phyloP scores from a whole-genome alignment of 2,888 invertebrate species.

The Lasioglossum morio region DNA sequence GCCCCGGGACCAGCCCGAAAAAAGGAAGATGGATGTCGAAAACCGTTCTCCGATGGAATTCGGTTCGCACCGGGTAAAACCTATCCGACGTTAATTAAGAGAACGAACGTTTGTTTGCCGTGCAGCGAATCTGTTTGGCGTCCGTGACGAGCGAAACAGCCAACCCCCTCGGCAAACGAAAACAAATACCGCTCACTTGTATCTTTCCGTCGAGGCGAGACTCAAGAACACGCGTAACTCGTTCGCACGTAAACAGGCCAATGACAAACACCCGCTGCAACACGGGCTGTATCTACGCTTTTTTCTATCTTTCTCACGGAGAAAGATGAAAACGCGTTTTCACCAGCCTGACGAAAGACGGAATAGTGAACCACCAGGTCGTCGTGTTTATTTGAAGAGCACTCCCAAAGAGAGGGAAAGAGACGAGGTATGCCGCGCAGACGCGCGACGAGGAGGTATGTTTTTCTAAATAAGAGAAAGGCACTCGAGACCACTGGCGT shows the following conservation, averaged over 20 bases:
- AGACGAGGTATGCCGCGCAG: constrained; percentile 23
- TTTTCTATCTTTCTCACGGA: not conserved
- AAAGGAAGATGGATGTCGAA: constrained; percentile 10
- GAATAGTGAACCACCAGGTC: constrained; percentile 47
- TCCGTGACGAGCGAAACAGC: constrained; percentile 22
- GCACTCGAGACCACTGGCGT: constrained; percentile 37
- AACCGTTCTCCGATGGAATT: not conserved
- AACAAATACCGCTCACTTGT: constrained; percentile 41
- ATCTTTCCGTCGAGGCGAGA: constrained; percentile 5
- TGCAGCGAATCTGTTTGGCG: constrained; percentile 45
- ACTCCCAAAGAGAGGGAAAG: constrained; percentile 40
- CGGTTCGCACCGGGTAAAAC: not conserved
- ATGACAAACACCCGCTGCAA: constrained; percentile 71
- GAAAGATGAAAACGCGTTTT: constrained; percentile 39
- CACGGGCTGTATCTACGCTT: not conserved
- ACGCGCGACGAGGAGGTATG: constrained; percentile 43
- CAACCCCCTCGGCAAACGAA: constrained; percentile 32
- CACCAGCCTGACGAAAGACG: constrained; percentile 41
- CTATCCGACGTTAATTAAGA: constrained; percentile 43
- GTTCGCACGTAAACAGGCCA: constrained; percentile 73
- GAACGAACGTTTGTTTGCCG: constrained; percentile 13
- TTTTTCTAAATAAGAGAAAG: constrained; percentile 65
- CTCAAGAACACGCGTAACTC: constrained; percentile 62
- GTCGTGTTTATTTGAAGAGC: constrained; percentile 67
- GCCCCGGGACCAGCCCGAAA: not conserved